Conservation (phyloP, 2,797 vertebrate genomes). For the Cyprinodon diabolis region DNA sequence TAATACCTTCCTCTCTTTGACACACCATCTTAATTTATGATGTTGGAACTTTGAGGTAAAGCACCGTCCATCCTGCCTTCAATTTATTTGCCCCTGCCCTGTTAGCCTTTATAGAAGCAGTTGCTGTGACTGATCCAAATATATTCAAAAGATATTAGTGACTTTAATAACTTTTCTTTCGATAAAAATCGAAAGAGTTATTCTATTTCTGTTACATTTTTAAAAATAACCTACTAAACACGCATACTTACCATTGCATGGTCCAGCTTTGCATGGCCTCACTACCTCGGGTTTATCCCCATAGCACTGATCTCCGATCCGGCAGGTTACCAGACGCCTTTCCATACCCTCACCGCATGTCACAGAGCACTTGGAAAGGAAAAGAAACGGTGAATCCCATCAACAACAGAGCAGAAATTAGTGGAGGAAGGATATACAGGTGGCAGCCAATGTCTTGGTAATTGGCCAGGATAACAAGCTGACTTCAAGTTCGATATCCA, state of each 20-base stretch:
- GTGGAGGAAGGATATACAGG: background rate
- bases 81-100: no score
- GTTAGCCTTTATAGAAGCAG: no score
- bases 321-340: slow-evolving; percentile 86
- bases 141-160: no score
- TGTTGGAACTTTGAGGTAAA: no score
- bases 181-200: no score
- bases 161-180: no score
- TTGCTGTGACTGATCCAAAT: no score
- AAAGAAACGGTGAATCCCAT: slow-evolving; percentile 16
- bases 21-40: no score
- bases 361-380: slow-evolving; percentile 86
- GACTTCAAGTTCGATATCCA: background rate
- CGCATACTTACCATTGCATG: slow-evolving; percentile 85
- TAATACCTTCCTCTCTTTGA: no score
- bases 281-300: slow-evolving; percentile 86
- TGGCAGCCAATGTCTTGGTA: slow-evolving; percentile 2
- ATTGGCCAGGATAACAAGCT: slow-evolving; percentile 5
- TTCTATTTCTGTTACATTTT: no score
- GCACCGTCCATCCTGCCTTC: no score
- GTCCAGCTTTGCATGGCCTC: slow-evolving; percentile 82
- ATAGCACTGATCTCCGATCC: slow-evolving; percentile 85
- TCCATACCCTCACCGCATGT: slow-evolving; percentile 92
- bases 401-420: background rate
- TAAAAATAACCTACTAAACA: background rate